Evolutionary conservation across 2,113 vertebrate species (phyloP).

Genomic region (Catharus fuscescens): DNA sequence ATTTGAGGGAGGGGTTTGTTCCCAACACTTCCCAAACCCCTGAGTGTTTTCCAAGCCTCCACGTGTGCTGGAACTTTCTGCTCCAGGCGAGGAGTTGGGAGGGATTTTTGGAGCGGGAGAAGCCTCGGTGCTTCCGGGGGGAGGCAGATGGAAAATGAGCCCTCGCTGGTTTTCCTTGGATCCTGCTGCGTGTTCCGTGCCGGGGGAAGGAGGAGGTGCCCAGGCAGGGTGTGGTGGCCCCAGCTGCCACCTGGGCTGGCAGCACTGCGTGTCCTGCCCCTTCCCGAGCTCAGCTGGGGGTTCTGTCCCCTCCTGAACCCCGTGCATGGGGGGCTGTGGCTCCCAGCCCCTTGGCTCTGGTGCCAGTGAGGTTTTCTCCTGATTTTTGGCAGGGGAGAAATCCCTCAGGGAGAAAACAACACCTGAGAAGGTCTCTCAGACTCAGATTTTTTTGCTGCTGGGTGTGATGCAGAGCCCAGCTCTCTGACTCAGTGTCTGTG

Average conservation of each 20-base stretch:
- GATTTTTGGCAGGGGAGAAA: not conserved
- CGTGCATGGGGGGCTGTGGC: fast-evolving
- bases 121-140: fast-evolving
- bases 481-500: not conserved
- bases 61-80: not conserved
- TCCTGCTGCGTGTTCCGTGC: fast-evolving
- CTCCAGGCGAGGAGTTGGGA: not conserved
- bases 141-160: not conserved
- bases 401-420: not conserved
- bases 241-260: not conserved
- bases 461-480: not conserved
- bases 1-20: not conserved
- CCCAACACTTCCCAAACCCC: not conserved
- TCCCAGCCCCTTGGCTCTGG: fast-evolving
- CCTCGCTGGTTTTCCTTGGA: not conserved
- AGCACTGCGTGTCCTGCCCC: not conserved
- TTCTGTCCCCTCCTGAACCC: not conserved
- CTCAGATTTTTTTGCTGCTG: not conserved
- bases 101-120: not conserved
- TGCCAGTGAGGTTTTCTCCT: not conserved
- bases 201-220: not conserved
- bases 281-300: not conserved
- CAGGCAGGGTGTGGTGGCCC: not conserved
- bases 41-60: fast-evolving
- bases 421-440: not conserved